Conservation (phyloP, 2,888 invertebrate genomes). For the Asteroscopus sphinx region DNA sequence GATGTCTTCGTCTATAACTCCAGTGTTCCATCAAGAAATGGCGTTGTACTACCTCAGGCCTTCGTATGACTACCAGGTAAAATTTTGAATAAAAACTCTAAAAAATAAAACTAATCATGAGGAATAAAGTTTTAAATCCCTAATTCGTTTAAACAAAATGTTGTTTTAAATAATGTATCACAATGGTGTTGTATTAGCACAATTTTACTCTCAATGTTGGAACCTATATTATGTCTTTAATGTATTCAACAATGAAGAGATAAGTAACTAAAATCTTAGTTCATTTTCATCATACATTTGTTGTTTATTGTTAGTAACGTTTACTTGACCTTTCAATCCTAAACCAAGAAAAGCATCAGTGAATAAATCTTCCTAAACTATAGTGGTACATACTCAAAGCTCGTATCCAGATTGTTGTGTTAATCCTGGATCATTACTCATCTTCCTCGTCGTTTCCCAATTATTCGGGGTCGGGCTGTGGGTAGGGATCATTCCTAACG, state of each 20-base stretch:
- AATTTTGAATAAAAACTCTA: slow-evolving; percentile 6
- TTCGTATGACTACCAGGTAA: slow-evolving; percentile 97
- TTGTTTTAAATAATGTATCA: too few relatives aligned
- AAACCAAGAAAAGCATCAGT: neutral
- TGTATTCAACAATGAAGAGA: too few relatives aligned
- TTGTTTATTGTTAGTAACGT: too few relatives aligned
- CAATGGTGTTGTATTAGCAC: too few relatives aligned
- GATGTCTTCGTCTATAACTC: slow-evolving; percentile 93
- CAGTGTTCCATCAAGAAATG: slow-evolving; percentile 96
- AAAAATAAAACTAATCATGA: too few relatives aligned
- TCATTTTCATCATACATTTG: too few relatives aligned
- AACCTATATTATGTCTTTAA: too few relatives aligned
- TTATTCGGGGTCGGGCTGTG: slow-evolving; percentile 43
- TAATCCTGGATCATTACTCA: slow-evolving; percentile 53
- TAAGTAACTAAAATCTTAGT: too few relatives aligned
- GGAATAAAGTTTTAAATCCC: too few relatives aligned
- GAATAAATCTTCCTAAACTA: slow-evolving; percentile 37
- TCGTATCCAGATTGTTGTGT: slow-evolving; percentile 40
- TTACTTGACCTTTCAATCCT: slow-evolving; percentile 5
- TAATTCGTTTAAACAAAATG: too few relatives aligned
- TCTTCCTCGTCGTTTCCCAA: slow-evolving; percentile 49
- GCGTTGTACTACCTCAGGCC: slow-evolving; percentile 96
- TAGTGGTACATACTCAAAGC: slow-evolving; percentile 5
- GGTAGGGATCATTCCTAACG: slow-evolving; percentile 43
- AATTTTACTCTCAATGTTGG: too few relatives aligned